Evolutionary conservation across 2,113 vertebrate species (phyloP), one percentile per base, ranked within the genome.

Genomic region (Kryptolebias marmoratus): DNA sequence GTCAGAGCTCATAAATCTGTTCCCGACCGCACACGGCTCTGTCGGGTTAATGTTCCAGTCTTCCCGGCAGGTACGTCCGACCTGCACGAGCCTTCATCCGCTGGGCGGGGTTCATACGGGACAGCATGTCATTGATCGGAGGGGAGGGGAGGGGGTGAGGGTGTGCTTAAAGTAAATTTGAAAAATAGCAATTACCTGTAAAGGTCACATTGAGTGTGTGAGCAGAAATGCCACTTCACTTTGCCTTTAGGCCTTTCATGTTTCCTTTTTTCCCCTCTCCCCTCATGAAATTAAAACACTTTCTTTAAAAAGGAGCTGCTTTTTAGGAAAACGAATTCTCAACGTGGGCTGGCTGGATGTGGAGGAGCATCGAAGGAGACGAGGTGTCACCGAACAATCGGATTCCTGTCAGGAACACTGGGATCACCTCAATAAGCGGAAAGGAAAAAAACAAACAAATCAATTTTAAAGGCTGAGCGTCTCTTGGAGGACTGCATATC

Each of bases 161-260:
- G 5, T 48, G 62, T 16, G 73, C 22, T 30, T 62, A 54, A 50
- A 69, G 52, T 66, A 58, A 45, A 68, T 68, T 13, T 6, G 11
- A 39, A 62, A 73, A 77, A 64, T 50, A 11, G 5, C 57, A 80
- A 75, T 82, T 69, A 87, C 61, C 60, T 80, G 54, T 55, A 79
- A 89, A 85, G 79, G 88, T 81, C 83, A 76, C 11, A 50, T 52
- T 54, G 28, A 73, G 30, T 50, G 36, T 79, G 64, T 80, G 60
- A 66, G 71, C 77, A 82, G 15, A 87, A 83, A 87, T 79, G 73
- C 52, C 66, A 64, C 28, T n/a, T 18, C 42, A 71, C 54, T 56
- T 64, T 15, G 11, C 58, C n/a, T 64, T 52, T 2, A 31, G 56
- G 68, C 55, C 52, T 77, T 71, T 64, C n/a, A 50, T 16, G 22